phyloP scores from a whole-genome alignment of 1,140 invertebrate genomes.

The Gerris buenoi region DNA sequence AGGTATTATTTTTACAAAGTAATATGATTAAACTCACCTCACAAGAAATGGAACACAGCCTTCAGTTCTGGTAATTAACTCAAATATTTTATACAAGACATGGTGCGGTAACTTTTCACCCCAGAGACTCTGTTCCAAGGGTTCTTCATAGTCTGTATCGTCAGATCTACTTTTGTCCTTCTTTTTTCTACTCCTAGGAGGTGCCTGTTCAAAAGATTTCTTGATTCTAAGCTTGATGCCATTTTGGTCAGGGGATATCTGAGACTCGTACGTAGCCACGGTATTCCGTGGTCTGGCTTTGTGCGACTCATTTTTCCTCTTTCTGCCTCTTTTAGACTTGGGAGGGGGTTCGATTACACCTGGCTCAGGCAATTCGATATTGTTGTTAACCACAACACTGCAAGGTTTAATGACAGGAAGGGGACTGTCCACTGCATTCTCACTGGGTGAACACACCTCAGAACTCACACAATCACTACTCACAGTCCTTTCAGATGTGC shows the following conservation, averaged over 20 bases:
- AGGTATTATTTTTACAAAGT: too few species aligned
- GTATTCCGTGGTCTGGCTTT: constrained; percentile 13
- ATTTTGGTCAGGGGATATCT: constrained; percentile 43
- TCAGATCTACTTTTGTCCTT: constrained; percentile 19
- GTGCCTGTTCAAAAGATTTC: constrained; percentile 32
- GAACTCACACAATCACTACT: constrained; percentile 24
- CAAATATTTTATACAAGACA: constrained; percentile 53
- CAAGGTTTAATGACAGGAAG: constrained; percentile 2
- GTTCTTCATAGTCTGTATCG: constrained; percentile 26
- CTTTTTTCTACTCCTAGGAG: constrained; percentile 21
- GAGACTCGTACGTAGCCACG: constrained; percentile 34
- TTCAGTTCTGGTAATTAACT: constrained; percentile 42
- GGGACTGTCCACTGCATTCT: constrained; percentile 15
- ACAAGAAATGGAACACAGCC: constrained; percentile 55
- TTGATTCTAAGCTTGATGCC: constrained; percentile 46
- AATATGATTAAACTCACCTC: constrained; percentile 36
- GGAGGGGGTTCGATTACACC: not conserved
- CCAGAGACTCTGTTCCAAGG: constrained; percentile 39
- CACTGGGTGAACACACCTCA: constrained; percentile 23
- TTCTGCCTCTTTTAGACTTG: constrained; percentile 17
- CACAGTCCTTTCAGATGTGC: constrained; percentile 22
- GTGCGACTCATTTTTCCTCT: constrained; percentile 15
- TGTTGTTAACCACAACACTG: not conserved
- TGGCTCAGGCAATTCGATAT: not conserved
- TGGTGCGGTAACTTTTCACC: constrained; percentile 42